A percentile compares a stretch with the other conserved stretches of the same genome.
Evolutionary conservation across 64 coral and sea anemone species (phyloP).

Genomic region (Actinia tenebrosa): DNA sequence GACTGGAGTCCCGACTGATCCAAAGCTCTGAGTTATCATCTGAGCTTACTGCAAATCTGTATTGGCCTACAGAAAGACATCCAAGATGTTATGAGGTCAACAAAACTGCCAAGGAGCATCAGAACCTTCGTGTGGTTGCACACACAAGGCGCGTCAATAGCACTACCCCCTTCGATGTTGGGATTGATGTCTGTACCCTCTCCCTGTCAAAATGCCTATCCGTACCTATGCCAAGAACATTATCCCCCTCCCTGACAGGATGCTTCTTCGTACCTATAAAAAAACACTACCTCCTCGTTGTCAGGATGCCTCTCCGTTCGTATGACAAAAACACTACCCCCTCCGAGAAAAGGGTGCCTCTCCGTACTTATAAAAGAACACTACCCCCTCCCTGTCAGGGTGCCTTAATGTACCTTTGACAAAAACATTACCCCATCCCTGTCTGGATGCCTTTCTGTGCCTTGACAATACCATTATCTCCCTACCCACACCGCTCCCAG

Average conservation of each 20-base stretch:
- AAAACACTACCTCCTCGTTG: no score
- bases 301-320: no score
- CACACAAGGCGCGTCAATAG: no score
- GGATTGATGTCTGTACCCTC: neutral
- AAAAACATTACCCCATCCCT: neutral
- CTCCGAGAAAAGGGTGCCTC: no score
- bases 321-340: neutral
- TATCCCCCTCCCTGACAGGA: no score
- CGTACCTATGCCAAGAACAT: no score
- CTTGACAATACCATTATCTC: neutral
- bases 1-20: slow-evolving; percentile 9
- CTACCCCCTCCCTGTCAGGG: neutral
- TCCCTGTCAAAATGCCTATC: neutral
- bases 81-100: neutral
- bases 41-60: slow-evolving; percentile 14
- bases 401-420: no score
- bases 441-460: neutral
- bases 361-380: neutral
- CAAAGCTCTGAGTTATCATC: slow-evolving; percentile 21
- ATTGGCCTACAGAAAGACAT: neutral
- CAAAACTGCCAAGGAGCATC: no score
- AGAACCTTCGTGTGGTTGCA: no score
- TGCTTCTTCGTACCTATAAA: no score
- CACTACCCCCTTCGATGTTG: neutral
- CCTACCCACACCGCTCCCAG: neutral